phyloP scores from a whole-genome alignment of 2,113 vertebrate genomes.

The Delphinus delphis region DNA sequence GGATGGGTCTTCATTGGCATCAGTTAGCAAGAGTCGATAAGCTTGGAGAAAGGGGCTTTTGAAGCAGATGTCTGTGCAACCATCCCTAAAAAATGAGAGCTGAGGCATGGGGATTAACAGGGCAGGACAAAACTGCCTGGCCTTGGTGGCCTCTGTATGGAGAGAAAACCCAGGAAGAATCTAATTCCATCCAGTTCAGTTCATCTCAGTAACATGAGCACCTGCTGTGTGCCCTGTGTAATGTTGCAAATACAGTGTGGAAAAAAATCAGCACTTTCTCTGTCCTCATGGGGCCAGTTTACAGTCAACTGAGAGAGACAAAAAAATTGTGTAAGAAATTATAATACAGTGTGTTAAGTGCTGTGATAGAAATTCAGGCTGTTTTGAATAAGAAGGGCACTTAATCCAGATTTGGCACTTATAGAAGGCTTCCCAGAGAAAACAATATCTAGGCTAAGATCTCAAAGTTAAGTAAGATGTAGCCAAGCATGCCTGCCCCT shows the following conservation, averaged over 20 bases:
- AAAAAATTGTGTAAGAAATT: neutral
- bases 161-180: neutral
- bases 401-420: neutral
- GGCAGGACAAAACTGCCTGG: neutral
- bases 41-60: neutral
- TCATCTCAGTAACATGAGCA: neutral
- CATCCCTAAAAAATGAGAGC: neutral
- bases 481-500: neutral
- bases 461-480: neutral
- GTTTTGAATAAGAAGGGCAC: too few species aligned
- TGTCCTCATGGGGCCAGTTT: neutral
- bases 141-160: neutral
- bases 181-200: neutral
- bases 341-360: neutral
- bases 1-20: neutral
- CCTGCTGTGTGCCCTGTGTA: neutral
- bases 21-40: neutral
- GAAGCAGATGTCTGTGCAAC: neutral
- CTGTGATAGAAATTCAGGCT: neutral
- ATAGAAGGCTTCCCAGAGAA: neutral
- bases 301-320: neutral
- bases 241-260: neutral
- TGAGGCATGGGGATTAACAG: neutral
- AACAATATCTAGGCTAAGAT: neutral
- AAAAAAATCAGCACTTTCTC: neutral